Evolutionary conservation across 2,113 vertebrate species (phyloP), one percentile per base, ranked within the genome.

Genomic region (Sorex araneus): DNA sequence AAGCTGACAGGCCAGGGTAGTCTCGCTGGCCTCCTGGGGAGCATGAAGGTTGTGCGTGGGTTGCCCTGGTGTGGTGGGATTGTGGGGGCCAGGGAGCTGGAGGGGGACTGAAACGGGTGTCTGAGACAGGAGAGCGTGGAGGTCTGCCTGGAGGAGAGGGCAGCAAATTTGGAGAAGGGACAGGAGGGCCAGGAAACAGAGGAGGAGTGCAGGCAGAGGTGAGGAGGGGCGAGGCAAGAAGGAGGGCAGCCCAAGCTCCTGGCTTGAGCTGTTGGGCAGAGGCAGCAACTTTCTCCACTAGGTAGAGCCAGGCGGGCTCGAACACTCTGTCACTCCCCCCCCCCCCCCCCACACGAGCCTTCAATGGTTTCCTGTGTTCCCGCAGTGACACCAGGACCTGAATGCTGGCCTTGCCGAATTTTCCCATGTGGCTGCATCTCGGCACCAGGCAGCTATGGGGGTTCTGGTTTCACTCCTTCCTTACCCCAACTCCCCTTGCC

Each of bases 391-490:
- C 18, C 57, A 60, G 57, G 21, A 23, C 21, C 54, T 12, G 18
- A 60, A 16, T 60, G 2, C 19, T 60, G 57, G 57, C 57, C 57
- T 23, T 6, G 21, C 18, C 21, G 3, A 23, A 50, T 50, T 50
- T 63, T 15, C 25, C 30, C 34, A 11, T 36, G 67, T 50, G 47
- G 47, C 47, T 50, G 47, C 47, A 50, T 50, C 13, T 89, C 40
- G 28, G 64, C 7, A 5, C 9, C 0, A 3, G 21, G 67, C 45
- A 45, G 3, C 66, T 28, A 3, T 0, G 0, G 0, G 23, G n/a
- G n/a, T 82, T 19, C 57, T 63, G 45, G 43, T 25, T 67, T 69
- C 34, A 3, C 63, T 13, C 47, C 57, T 3, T 6, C 15, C 23
- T 64, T 57, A 1, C 0, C 63, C 7, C 34, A n/a, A 27, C 30